Conservation (phyloP, 1,140 invertebrate species). For the Calliopsis andreniformis region DNA sequence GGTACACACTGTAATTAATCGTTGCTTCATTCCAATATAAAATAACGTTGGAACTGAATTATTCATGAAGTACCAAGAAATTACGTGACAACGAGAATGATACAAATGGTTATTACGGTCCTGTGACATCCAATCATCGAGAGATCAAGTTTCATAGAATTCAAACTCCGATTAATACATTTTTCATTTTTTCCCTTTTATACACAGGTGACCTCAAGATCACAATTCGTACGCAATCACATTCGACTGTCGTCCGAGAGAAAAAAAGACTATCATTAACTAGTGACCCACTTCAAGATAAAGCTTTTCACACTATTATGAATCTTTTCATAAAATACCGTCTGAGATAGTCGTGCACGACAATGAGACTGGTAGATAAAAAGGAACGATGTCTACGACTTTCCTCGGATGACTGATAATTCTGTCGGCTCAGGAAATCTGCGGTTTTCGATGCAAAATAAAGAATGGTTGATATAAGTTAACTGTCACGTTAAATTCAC, state of each 20-base stretch:
- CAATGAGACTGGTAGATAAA: neutral
- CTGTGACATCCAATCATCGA: no score
- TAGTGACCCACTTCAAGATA: conserved; percentile 5
- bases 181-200: no score
- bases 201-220: neutral
- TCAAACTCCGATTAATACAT: no score
- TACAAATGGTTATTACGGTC: neutral
- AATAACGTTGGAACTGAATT: neutral
- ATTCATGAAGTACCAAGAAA: conserved; percentile 3
- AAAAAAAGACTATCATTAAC: neutral
- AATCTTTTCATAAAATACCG: neutral
- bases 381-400: neutral
- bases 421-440: no score
- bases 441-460: no score
- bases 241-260: neutral
- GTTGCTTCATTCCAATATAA: neutral
- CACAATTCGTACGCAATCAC: neutral
- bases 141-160: no score
- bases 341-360: neutral
- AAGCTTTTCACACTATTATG: neutral
- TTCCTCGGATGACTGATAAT: neutral
- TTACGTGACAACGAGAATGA: neutral
- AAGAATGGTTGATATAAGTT: no score
- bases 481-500: no score
- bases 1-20: neutral